Base-by-base conservation (phyloP, 2,888 invertebrate species). In the Archips crataeganus region DNA sequence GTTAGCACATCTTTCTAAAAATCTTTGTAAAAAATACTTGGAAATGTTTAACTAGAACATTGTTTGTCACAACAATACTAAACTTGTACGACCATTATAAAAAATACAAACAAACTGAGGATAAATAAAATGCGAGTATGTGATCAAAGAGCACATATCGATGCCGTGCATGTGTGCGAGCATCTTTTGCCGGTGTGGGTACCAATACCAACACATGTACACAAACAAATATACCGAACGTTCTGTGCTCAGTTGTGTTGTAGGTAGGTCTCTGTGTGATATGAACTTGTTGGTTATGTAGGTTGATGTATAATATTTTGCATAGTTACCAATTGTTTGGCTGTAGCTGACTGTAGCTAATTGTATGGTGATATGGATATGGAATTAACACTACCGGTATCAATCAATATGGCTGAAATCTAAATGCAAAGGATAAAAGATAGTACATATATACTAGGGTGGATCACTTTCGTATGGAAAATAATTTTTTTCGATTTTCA, bases 171-270 rank as follows among this genome's bases (percentile, higher is more conserved):
- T 74, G 74, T 74, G 70, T 74, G 69, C 49, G 34, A 63, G 60
- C 65, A 54, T 70, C 57, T 59, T 49, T 47, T 65, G 60, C 70
- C 34, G 42, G 74, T 74, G 34, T 70, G 74, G 60, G 74, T 74
- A 69, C 23, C 54, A 23, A 54, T 51, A 60, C 60, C 51, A 70
- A 65, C 74, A 74, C 74, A 74, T 70, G 69, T 70, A 70, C 70
- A 74, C 65, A 65, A 69, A 61, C 70, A 74, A 72, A 67, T 72
- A 57, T 71, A 60, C 42, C 68, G 69, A 74, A 65, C 70, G 74
- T 69, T 61, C 36, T 51, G 64, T 51, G 42, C 64, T 74, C 69
- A 4, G 63, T 42, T 51, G 36, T 74, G 54, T 64, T 63, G 62
- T 63, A 72, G 23, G 32, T 68, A 63, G 57, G 57, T 64, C 15